A percentile compares a stretch with the other conserved stretches of the same genome.
These are phyloP conservation scores for Spinus olivaceus DNA, from an alignment of 2,797 vertebrate genomes.

Conservation along the genomic window DNA sequence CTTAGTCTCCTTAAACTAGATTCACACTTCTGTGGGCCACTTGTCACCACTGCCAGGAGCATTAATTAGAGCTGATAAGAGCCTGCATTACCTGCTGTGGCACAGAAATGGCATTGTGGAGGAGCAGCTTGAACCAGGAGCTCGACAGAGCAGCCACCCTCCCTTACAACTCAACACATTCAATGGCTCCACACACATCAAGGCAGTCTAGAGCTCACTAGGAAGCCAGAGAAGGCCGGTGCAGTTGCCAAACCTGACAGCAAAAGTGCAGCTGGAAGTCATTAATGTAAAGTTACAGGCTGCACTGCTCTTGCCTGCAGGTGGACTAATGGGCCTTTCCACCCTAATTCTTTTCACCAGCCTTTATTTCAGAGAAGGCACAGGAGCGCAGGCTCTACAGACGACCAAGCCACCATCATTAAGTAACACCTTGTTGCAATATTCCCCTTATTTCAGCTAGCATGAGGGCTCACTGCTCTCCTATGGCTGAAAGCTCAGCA, in stretches of 20 bases:
- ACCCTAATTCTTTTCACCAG: background rate
- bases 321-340: background rate
- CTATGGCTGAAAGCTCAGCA: background rate
- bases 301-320: rapidly evolving
- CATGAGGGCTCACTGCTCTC: rapidly evolving
- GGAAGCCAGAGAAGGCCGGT: background rate
- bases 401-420: background rate
- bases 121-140: background rate
- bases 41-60: background rate
- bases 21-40: background rate
- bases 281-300: background rate
- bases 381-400: background rate
- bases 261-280: background rate
- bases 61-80: slow-evolving; percentile 11
- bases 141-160: background rate
- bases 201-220: background rate
- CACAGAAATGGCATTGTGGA: background rate
- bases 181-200: rapidly evolving
- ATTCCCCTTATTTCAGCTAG: background rate
- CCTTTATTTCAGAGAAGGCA: background rate
- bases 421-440: background rate
- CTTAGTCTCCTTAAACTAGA: slow-evolving; percentile 1
- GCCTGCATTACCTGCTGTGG: background rate
- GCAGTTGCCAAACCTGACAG: background rate
- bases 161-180: too few species aligned